phyloP scores from a whole-genome alignment of 2,888 invertebrate genomes.

The Amiota communis region DNA sequence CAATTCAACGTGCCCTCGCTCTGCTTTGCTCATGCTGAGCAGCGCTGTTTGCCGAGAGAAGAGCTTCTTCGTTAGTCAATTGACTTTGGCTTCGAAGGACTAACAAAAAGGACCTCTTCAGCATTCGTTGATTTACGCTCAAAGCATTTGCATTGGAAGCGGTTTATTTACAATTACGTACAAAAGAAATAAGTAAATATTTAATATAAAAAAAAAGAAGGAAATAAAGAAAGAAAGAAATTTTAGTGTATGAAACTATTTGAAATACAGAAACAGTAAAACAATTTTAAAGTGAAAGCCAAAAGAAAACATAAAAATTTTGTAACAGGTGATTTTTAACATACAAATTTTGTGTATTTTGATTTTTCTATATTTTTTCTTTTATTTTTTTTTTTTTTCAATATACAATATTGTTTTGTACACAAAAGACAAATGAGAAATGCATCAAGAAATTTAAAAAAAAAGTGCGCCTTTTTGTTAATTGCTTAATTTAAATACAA shows the following conservation, averaged over 20 bases:
- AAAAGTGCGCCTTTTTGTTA: constrained; percentile 31
- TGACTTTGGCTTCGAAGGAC: constrained; percentile 27
- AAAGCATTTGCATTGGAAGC: neutral
- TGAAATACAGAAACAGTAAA: too few species aligned
- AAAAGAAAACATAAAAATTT: too few species aligned
- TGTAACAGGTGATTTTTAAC: too few species aligned
- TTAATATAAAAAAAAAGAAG: neutral
- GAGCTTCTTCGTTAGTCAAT: constrained; percentile 2
- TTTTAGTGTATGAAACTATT: neutral
- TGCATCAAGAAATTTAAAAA: constrained; percentile 43
- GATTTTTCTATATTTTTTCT: neutral
- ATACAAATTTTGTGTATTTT: too few species aligned
- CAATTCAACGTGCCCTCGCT: neutral
- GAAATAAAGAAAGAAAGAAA: neutral
- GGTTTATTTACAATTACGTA: neutral
- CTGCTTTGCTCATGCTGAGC: neutral
- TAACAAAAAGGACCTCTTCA: constrained; percentile 15
- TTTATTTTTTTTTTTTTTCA: neutral
- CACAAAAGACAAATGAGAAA: constrained; percentile 26
- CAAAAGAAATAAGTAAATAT: neutral
- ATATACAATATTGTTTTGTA: neutral
- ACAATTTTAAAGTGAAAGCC: too few species aligned
- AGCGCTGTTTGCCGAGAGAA: neutral
- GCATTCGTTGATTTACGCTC: constrained; percentile 6
- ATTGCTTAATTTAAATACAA: constrained; percentile 40